Evolutionary conservation across 2,113 vertebrate species (phyloP).

Genomic region (Brachionichthys hirsutus): DNA sequence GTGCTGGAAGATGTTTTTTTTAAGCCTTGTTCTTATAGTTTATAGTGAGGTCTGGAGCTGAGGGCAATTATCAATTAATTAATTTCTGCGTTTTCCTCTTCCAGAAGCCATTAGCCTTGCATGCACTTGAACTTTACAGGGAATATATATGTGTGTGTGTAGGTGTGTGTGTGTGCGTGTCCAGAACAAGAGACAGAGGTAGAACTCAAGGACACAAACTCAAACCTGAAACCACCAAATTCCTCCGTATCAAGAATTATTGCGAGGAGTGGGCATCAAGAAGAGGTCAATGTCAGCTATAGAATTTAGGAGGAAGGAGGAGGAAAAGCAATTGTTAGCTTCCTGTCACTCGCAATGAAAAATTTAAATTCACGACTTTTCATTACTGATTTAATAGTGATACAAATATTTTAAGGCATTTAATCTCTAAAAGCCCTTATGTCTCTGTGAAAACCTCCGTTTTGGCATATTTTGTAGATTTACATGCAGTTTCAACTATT

Average conservation of each 20-base stretch:
- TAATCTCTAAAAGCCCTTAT: no score
- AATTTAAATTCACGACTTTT: no score
- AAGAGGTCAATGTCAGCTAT: not conserved
- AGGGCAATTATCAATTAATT: slow-evolving; percentile 75
- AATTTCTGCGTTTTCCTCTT: slow-evolving; percentile 74
- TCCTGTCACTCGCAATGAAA: no score
- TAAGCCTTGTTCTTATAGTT: slow-evolving; percentile 61
- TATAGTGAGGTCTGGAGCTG: slow-evolving; percentile 61
- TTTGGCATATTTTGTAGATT: no score
- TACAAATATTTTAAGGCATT: no score
- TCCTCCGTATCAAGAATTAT: slow-evolving; percentile 22
- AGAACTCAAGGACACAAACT: slow-evolving; percentile 28
- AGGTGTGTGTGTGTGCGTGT: slow-evolving; percentile 19
- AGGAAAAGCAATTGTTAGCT: no score
- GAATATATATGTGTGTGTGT: slow-evolving; percentile 29
- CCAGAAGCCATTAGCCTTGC: slow-evolving; percentile 71
- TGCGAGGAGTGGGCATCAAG: not conserved
- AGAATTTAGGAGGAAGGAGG: not conserved
- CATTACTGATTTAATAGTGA: no score
- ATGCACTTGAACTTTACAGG: slow-evolving; percentile 69
- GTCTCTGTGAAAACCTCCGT: no score
- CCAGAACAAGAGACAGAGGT: slow-evolving; percentile 37
- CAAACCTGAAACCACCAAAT: slow-evolving; percentile 17
- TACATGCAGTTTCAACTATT: no score
- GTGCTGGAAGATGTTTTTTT: slow-evolving; percentile 46